phyloP scores from a whole-genome alignment of 2,113 vertebrate genomes.

The Ptychochromis oligacanthus region DNA sequence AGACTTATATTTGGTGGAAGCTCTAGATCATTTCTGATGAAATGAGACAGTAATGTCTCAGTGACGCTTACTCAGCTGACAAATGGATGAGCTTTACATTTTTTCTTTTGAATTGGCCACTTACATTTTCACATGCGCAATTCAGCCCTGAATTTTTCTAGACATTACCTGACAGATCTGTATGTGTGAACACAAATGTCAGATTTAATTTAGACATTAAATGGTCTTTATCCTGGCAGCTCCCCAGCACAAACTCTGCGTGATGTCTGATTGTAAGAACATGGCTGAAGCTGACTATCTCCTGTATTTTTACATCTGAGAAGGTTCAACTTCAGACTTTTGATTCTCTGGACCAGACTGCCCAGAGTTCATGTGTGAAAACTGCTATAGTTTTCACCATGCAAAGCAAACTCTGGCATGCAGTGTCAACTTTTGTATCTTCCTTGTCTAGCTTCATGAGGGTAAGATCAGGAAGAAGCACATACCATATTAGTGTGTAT shows the following conservation, averaged over 20 bases:
- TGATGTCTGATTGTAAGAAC: background rate
- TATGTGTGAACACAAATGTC: background rate
- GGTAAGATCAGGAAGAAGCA: background rate
- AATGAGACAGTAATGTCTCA: constrained; percentile 25
- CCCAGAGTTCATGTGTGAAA: background rate
- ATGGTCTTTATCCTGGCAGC: background rate
- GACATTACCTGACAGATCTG: background rate
- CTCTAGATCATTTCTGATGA: constrained; percentile 16
- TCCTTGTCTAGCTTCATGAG: background rate
- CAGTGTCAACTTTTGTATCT: background rate
- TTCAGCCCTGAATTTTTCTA: background rate
- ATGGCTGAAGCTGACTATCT: too few relatives aligned
- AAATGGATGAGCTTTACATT: constrained; percentile 8
- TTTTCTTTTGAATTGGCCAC: background rate
- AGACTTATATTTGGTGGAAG: background rate
- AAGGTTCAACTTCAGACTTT: background rate
- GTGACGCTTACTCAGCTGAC: background rate
- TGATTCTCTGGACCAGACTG: too few relatives aligned
- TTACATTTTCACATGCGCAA: background rate
- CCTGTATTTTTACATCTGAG: too few relatives aligned
- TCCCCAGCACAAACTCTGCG: background rate
- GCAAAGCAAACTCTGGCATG: background rate
- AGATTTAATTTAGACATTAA: background rate
- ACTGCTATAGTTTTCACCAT: background rate
- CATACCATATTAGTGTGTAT: background rate